phyloP scores from a whole-genome alignment of 2,888 invertebrate species.

The Nemoura dubitans region DNA sequence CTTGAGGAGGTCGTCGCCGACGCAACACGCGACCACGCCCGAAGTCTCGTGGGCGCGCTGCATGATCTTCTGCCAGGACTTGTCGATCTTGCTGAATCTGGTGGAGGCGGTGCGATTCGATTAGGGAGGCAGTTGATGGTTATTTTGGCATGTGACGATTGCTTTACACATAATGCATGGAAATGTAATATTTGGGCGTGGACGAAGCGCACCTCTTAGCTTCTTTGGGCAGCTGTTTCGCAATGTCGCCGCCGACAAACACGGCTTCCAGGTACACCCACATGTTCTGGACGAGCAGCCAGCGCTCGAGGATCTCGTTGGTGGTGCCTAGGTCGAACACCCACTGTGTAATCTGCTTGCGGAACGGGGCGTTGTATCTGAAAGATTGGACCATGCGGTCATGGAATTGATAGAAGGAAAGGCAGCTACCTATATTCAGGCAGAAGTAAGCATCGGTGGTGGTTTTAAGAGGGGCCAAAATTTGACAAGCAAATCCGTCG shows the following conservation, averaged over 20 bases:
- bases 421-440: too few species aligned
- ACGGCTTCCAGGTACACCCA: conserved; percentile 99
- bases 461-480: too few species aligned
- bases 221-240: conserved; percentile 96
- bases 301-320: conserved; percentile 94
- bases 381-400: conserved; percentile 52
- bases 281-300: conserved; percentile 96
- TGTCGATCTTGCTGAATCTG: conserved; percentile 93
- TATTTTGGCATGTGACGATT: too few species aligned
- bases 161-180: too few species aligned
- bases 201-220: conserved; percentile 74
- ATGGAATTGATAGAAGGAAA: too few species aligned
- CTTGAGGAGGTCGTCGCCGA: conserved; percentile 92
- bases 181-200: too few species aligned
- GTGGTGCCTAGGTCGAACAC: conserved; percentile 93
- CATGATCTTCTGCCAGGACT: conserved; percentile 99
- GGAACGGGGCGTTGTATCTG: conserved; percentile 95
- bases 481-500: too few species aligned
- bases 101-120: not conserved
- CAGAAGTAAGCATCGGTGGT: too few species aligned
- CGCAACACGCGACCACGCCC: conserved; percentile 95
- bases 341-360: conserved; percentile 97
- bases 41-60: conserved; percentile 95
- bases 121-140: not conserved
- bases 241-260: conserved; percentile 97